Evolutionary conservation across 2,888 invertebrate species (phyloP).

Genomic region (Cephalotes varians): DNA sequence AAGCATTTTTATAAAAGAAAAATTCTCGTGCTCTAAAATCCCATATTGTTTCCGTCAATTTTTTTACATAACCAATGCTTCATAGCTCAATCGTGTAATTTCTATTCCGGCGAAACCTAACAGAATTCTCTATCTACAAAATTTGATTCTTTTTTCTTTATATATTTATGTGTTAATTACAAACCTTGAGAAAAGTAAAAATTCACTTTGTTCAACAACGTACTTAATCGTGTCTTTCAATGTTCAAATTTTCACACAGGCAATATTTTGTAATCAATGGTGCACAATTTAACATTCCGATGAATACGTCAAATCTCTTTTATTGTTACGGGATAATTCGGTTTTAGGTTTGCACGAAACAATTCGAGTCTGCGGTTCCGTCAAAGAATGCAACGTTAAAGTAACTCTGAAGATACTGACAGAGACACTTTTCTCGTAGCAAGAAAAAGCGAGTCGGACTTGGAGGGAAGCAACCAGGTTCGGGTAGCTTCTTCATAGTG

Average conservation of each 20-base stretch:
- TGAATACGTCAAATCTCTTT: not conserved
- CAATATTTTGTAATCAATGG: not conserved
- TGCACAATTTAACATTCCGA: not conserved
- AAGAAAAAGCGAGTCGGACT: not conserved
- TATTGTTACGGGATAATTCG: not conserved
- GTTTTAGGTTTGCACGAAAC: not conserved
- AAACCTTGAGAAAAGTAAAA: not conserved
- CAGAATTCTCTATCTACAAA: not conserved
- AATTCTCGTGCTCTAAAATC: not conserved
- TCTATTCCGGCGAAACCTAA: not conserved
- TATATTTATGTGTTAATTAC: not conserved
- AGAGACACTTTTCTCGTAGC: not conserved
- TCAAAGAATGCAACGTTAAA: not conserved
- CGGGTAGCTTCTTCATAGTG: conserved; percentile 14
- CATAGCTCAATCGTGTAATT: not conserved
- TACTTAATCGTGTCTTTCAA: not conserved
- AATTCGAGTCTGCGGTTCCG: not conserved
- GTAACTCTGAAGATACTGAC: not conserved
- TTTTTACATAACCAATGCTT: not conserved
- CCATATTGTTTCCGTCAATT: not conserved
- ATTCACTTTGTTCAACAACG: not conserved
- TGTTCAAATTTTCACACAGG: not conserved
- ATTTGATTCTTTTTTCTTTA: not conserved
- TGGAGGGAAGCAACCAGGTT: not conserved
- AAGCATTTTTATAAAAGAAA: not conserved